Base-by-base conservation (phyloP, 2,113 vertebrate genomes). In the Shinisaurus crocodilurus region DNA sequence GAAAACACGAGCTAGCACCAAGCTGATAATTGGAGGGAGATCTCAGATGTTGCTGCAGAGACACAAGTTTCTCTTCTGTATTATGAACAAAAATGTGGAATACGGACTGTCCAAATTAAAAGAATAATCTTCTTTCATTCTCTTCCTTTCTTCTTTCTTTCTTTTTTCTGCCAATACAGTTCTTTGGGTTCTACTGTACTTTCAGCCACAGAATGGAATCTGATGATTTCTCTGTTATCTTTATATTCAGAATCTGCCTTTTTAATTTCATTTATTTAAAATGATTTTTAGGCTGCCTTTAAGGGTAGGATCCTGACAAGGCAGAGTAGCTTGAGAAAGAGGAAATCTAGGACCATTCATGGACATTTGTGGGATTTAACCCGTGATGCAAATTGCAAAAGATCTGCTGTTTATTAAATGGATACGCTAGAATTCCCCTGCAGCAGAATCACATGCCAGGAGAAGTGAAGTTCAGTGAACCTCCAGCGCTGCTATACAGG, bases 1-100 rank as follows among this genome's bases (percentile, higher is more conserved):
- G 87, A 72, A 81, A 25, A 70, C 50, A 67, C 60, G 67, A 72
- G 54, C 32, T 34, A 45, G 12, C 45, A 37, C 45, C 10, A 34
- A 91, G 79, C 77, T 92, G 86, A 72, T 18, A 87, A 86, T 16
- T 18, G 32, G 77, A 82, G 67, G 7, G 34, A 3, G 27, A 50
- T 63, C 65, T 84, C 60, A 77, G 43, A 40, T n/a, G n/a, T n/a
- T n/a, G n/a, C n/a, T n/a, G n/a, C n/a, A n/a, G n/a, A 89, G 90
- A 91, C 43, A 77, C 63, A 65, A 81, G 87, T 43, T 65, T 77
- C 81, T 6, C 43, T 86, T 48, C 70, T 63, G 3, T 23, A 77
- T 6, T 9, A 23, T 8, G 12, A 29, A 43, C 57, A 50, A 37
- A 80, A 89, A 37, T 60, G 86, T 85, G 3, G 65, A 89, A 43